These are phyloP conservation scores for Nycticorax nycticorax DNA, from an alignment of 2,113 vertebrate species.

Conservation along the genomic window DNA sequence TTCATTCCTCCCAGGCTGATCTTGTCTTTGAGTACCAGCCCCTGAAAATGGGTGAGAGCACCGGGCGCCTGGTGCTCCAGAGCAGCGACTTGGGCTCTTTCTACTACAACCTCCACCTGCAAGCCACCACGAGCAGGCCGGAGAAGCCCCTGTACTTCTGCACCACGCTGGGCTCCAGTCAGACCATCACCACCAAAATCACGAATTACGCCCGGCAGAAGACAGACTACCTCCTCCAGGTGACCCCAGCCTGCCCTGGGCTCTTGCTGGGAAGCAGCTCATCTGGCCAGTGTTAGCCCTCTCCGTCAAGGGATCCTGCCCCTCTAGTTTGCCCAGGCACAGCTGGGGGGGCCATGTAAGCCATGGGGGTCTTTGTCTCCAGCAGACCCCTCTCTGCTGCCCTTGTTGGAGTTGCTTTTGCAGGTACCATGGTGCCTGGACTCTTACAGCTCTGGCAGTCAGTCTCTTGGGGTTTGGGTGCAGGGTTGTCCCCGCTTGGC, in stretches of 20 bases:
- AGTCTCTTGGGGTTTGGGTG: neutral
- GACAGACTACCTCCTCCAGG: slow-evolving; percentile 82
- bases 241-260: slow-evolving; percentile 1
- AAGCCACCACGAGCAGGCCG: slow-evolving; percentile 65
- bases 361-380: neutral
- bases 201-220: slow-evolving; percentile 78
- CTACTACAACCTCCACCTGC: slow-evolving; percentile 81
- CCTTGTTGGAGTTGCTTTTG: neutral
- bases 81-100: slow-evolving; percentile 80
- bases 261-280: neutral
- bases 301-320: fast-evolving
- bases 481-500: neutral
- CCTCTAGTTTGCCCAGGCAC: neutral
- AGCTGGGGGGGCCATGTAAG: neutral
- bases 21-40: slow-evolving; percentile 86
- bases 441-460: neutral
- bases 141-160: slow-evolving; percentile 82
- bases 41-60: slow-evolving; percentile 73
- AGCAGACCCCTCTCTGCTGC: neutral
- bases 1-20: slow-evolving; percentile 59
- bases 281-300: neutral
- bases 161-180: slow-evolving; percentile 77
- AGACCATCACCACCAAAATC: slow-evolving; percentile 77
- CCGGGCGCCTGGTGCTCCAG: slow-evolving; percentile 71
- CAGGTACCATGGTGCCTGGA: neutral